phyloP scores from a whole-genome alignment of 1,140 invertebrate species.

The Drosophila malerkotliana region DNA sequence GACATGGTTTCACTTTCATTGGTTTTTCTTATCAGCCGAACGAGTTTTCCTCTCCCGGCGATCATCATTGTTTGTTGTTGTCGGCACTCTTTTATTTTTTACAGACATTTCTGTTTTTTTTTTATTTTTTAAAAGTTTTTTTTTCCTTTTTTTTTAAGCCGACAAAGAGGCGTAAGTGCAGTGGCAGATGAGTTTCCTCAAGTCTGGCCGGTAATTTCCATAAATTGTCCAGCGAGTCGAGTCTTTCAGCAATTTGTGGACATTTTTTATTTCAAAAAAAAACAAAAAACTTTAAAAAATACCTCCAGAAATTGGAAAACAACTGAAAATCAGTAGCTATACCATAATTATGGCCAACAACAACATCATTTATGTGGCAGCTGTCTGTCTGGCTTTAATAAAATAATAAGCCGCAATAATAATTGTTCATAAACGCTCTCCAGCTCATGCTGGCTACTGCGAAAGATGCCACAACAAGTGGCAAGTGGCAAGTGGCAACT shows the following conservation, averaged over 20 bases:
- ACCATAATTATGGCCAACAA: constrained; percentile 22
- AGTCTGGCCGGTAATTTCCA: constrained; percentile 18
- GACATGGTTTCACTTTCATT: constrained; percentile 56
- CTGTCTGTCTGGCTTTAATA: constrained; percentile 26
- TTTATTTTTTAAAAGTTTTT: neutral
- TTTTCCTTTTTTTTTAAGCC: constrained; percentile 16
- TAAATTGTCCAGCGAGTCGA: constrained; percentile 34
- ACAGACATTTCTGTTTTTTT: neutral
- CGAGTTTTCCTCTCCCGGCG: constrained; percentile 20
- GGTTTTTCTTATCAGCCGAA: constrained; percentile 38
- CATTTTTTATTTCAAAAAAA: constrained; percentile 19
- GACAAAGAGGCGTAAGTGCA: constrained; percentile 45
- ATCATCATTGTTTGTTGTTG: neutral
- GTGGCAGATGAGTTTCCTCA: constrained; percentile 31
- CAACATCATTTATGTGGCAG: constrained; percentile 30
- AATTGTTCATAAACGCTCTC: constrained; percentile 28
- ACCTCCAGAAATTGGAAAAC: neutral
- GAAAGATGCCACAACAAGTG: constrained; percentile 9
- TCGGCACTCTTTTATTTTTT: constrained; percentile 12
- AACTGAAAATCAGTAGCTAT: constrained; percentile 4
- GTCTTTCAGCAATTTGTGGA: constrained; percentile 33
- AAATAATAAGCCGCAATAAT: constrained; percentile 31
- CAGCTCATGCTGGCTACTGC: neutral
- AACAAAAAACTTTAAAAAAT: neutral
- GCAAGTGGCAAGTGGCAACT: neutral